Conservation (phyloP, 1,140 invertebrate species). For the Drosophila yakuba region DNA sequence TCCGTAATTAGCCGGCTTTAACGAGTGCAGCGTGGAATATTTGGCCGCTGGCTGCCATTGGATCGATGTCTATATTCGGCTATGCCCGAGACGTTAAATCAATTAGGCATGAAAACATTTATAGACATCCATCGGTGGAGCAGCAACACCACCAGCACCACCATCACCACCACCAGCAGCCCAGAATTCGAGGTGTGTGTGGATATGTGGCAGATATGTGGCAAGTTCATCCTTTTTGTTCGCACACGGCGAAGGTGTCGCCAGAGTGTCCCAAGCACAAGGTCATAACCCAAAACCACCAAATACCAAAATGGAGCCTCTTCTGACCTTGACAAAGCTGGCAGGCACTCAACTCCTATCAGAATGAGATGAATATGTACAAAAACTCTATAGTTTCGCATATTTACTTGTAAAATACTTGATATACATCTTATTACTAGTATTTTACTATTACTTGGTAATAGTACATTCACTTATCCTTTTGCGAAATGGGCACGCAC, state of each 20-base stretch:
- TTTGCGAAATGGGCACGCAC: not conserved
- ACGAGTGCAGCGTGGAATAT: conserved; percentile 52
- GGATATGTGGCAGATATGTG: not conserved
- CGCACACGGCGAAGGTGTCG: not conserved
- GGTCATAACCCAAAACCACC: not conserved
- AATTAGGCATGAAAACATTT: conserved; percentile 54
- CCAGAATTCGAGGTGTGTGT: not conserved
- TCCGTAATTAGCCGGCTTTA: conserved; percentile 53
- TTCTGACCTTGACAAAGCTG: too few relatives aligned
- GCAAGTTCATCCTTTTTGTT: not conserved
- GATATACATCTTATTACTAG: too few relatives aligned
- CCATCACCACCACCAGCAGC: not conserved
- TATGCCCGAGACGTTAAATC: conserved; percentile 48
- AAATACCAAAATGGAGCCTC: too few relatives aligned
- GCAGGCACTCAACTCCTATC: too few relatives aligned
- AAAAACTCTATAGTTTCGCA: too few relatives aligned
- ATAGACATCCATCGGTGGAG: conserved; percentile 23
- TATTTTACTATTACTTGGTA: too few relatives aligned
- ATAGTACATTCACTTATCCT: not conserved
- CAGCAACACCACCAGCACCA: not conserved
- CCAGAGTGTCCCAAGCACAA: not conserved
- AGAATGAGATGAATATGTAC: too few relatives aligned
- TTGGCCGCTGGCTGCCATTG: conserved; percentile 23
- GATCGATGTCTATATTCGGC: conserved; percentile 53
- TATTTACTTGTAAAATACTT: too few relatives aligned